Evolutionary conservation across 2,113 vertebrate species (phyloP).

Genomic region (Bucco capensis): DNA sequence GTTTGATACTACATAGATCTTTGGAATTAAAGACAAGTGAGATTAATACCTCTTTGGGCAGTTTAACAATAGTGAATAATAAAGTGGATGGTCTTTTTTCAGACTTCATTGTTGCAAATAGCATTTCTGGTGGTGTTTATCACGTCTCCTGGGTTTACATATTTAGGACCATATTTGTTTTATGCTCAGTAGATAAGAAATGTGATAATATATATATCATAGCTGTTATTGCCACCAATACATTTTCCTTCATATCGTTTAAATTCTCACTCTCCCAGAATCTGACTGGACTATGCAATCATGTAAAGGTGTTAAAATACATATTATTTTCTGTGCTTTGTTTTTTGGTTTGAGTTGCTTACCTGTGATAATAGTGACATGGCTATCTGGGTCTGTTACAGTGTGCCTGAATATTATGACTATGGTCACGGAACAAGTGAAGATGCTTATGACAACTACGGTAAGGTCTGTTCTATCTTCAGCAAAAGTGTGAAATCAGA

Average conservation of each 20-base stretch:
- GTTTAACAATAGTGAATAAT: neutral
- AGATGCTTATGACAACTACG: constrained; percentile 92
- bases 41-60: neutral
- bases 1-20: neutral
- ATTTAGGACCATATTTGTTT: constrained; percentile 14
- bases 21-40: neutral
- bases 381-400: constrained; percentile 76
- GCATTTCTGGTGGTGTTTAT: neutral
- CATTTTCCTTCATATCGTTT: neutral
- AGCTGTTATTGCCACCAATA: neutral
- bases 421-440: constrained; percentile 89
- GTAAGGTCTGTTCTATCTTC: constrained; percentile 77
- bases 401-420: constrained; percentile 94
- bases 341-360: constrained; percentile 15
- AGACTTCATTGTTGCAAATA: neutral
- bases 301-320: neutral
- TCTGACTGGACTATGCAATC: neutral
- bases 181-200: neutral
- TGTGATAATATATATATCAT: neutral
- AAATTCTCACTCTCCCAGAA: neutral
- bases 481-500: constrained; percentile 47
- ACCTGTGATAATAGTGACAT: constrained; percentile 18
- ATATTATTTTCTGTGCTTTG: neutral
- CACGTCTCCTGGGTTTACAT: neutral
- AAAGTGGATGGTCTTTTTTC: neutral